Conservation (phyloP, 2,113 vertebrate species). For the Ginglymostoma cirratum region DNA sequence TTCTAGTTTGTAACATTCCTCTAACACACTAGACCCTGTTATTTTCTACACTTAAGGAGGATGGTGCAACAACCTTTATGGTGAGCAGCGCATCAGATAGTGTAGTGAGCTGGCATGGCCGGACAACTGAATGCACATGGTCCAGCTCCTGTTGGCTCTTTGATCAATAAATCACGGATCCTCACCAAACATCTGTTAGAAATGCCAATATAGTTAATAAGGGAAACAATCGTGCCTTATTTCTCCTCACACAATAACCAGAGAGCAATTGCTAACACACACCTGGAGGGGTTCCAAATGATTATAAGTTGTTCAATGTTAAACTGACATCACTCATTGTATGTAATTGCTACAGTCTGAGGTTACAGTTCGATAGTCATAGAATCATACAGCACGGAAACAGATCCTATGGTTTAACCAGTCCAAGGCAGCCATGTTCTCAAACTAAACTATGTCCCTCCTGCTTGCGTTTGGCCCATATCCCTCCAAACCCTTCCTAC, state of each 20-base stretch:
- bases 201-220: background rate
- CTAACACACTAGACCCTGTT: too few species aligned
- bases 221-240: background rate
- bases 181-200: background rate
- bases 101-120: too few species aligned
- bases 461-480: too few species aligned
- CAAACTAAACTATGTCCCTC: too few species aligned
- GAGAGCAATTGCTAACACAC: background rate
- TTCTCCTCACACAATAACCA: background rate
- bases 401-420: too few species aligned
- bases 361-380: background rate
- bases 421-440: too few species aligned
- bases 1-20: too few species aligned
- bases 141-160: background rate
- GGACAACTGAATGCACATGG: background rate
- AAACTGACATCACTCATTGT: background rate
- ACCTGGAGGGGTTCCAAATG: slow-evolving; percentile 14
- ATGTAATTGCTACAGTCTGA: background rate
- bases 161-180: slow-evolving; percentile 14
- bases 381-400: too few species aligned
- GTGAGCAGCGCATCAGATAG: too few species aligned
- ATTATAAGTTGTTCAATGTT: background rate
- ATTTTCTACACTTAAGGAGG: too few species aligned
- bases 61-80: too few species aligned
- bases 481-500: too few species aligned